A percentile compares a stretch with the other conserved stretches of the same genome.
Conservation (phyloP, 1,140 invertebrate genomes). For the Macrotrachela quadricornifera region DNA sequence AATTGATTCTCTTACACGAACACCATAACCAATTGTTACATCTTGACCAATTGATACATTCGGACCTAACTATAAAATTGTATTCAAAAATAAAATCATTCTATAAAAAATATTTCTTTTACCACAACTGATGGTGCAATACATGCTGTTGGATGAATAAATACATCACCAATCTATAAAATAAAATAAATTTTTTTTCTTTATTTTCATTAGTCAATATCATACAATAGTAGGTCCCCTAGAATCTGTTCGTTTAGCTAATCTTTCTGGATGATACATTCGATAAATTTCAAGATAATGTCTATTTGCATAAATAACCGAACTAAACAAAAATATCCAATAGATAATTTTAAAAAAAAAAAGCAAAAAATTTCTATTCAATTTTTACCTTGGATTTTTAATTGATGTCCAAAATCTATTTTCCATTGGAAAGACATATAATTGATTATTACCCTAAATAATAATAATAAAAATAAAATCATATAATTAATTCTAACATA, state of each 20-base stretch:
- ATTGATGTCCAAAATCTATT: conserved; percentile 8
- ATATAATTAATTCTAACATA: too few relatives aligned
- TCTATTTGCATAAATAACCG: conserved; percentile 90
- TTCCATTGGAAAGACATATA: conserved; percentile 5
- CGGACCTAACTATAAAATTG: conserved; percentile 43
- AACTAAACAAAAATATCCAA: conserved; percentile 29
- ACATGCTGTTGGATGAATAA: conserved; percentile 63
- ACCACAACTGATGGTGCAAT: conserved; percentile 70
- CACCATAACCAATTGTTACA: conserved; percentile 60
- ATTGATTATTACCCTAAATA: background rate
- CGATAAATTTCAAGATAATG: conserved; percentile 71
- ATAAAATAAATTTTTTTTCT: conserved; percentile 7
- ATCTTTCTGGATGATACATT: conserved; percentile 40
- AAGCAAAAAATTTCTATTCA: too few relatives aligned
- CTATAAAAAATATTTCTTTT: conserved; percentile 19
- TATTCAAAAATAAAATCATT: background rate
- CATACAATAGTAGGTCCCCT: too few relatives aligned
- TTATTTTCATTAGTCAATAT: too few relatives aligned
- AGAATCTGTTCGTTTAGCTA: conserved; percentile 30
- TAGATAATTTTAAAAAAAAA: too few relatives aligned
- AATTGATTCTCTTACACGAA: conserved; percentile 78
- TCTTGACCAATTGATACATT: conserved; percentile 84
- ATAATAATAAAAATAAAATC: too few relatives aligned
- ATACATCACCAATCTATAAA: conserved; percentile 56
- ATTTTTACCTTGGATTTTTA: conserved; percentile 5